A percentile compares a stretch with the other conserved stretches of the same genome.
These are phyloP conservation scores for Sebastes dallii DNA, from an alignment of 2,797 vertebrate genomes.

Conservation along the genomic window DNA sequence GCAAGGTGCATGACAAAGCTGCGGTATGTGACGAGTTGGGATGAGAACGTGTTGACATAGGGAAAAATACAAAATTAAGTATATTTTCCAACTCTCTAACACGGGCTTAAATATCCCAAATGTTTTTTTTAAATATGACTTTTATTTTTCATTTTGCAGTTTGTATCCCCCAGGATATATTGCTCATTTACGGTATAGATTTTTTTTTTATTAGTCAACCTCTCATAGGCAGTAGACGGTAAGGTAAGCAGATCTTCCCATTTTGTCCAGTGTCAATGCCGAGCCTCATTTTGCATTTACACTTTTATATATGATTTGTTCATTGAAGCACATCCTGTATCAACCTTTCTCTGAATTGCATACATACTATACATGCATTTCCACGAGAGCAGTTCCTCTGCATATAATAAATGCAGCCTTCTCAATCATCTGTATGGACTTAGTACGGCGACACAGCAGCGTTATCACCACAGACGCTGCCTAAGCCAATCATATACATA, in stretches of 20 bases:
- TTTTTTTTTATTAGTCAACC: too few relatives aligned
- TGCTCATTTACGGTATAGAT: not conserved
- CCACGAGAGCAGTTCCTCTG: not conserved
- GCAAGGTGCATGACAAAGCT: too few relatives aligned
- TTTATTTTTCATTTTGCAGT: not conserved
- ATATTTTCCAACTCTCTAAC: not conserved
- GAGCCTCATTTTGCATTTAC: not conserved
- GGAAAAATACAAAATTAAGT: not conserved
- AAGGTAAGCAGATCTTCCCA: not conserved
- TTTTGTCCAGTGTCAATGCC: not conserved
- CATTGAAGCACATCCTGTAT: not conserved
- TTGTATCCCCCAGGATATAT: not conserved
- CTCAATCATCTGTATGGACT: not conserved
- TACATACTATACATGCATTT: not conserved
- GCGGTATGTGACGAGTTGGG: too few relatives aligned
- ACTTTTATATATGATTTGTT: not conserved
- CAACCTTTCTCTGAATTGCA: not conserved
- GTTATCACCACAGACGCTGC: not conserved
- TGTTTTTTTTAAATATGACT: not conserved
- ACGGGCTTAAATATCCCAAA: too few relatives aligned
- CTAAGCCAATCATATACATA: not conserved
- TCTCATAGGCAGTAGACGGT: too few relatives aligned
- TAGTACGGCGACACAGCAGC: not conserved
- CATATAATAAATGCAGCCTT: not conserved
- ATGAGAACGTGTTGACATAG: too few relatives aligned